Conservation (phyloP, 2,888 invertebrate genomes). For the Mythimna ferrago region DNA sequence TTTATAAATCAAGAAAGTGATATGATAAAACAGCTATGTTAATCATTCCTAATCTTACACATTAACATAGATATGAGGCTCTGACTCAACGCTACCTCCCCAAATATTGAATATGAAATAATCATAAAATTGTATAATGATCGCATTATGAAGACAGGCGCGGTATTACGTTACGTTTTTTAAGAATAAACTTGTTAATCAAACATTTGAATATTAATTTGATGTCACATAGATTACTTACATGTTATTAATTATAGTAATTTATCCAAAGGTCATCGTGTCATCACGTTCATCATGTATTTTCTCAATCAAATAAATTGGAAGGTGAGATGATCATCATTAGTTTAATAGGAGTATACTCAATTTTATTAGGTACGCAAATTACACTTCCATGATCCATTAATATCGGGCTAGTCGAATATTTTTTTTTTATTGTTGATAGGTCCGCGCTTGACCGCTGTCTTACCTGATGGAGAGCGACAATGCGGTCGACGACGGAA, state of each 20-base stretch:
- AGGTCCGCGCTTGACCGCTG: no score
- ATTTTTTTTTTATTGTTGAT: no score
- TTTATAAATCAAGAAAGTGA: constrained; percentile 16
- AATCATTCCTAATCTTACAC: constrained; percentile 13
- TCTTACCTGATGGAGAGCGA: no score
- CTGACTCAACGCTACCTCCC: constrained; percentile 5
- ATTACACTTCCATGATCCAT: neutral
- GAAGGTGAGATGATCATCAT: no score
- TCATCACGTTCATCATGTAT: neutral
- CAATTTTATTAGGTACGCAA: neutral
- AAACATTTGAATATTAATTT: constrained; percentile 4
- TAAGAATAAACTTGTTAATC: neutral
- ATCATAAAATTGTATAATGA: constrained; percentile 23
- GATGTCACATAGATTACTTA: neutral
- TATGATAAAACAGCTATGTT: constrained; percentile 16
- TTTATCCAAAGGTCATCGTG: neutral
- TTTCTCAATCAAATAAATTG: neutral
- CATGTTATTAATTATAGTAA: neutral
- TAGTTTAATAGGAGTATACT: no score
- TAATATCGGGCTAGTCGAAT: neutral
- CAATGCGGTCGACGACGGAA: no score
- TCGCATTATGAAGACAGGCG: constrained; percentile 15
- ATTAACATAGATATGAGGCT: constrained; percentile 25
- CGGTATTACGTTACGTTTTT: neutral
- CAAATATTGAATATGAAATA: constrained; percentile 26